Evolutionary conservation across 2,888 invertebrate species (phyloP), one percentile per base, ranked within the genome.

Genomic region (Ormia ochracea): DNA sequence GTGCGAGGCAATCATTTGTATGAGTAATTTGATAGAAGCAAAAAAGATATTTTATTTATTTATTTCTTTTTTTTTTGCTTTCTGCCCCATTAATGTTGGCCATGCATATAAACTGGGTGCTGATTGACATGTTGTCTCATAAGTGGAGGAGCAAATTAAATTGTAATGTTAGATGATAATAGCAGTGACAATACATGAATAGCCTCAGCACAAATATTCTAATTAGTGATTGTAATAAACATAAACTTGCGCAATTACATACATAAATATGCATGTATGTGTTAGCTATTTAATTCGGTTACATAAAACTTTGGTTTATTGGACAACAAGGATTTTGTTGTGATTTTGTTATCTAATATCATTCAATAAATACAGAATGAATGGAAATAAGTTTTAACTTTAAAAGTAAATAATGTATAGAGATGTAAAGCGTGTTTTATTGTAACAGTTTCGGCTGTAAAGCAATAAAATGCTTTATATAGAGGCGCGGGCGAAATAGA

Each of bases 141-240:
- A 65, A 65, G 21, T 74, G 43, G 45, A 14, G 31, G n/a, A 38
- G 65, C 41, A 45, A 74, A 63, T 54, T 45, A 63, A 26, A 28
- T 43, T 45, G n/a, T 73, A 36, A 70, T 41, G 2, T 36, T 23
- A 59, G 63, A 56, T 65, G 28, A 50, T 31, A 28, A 56, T 58
- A 9, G 21, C 33, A 38, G 48, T 4, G 28, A 56, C 38, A 28
- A 58, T 17, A 41, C 41, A 50, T 58, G 58, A 58, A 58, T 66
- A 66, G 33, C 36, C 19, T 4, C 12, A 56, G 10, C 6, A 23
- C n/a, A 45, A 56, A n/a, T 23, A 61, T 52, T 54, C n/a, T 10
- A 48, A 5, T 38, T 36, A 70, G 31, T 10, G 41, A 38, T 59
- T 23, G n/a, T 21, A 7, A 38, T 19, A 12, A 21, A 52, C 14